These are phyloP conservation scores for Deroplatys truncata DNA, from an alignment of 2,888 invertebrate species.

Conservation along the genomic window DNA sequence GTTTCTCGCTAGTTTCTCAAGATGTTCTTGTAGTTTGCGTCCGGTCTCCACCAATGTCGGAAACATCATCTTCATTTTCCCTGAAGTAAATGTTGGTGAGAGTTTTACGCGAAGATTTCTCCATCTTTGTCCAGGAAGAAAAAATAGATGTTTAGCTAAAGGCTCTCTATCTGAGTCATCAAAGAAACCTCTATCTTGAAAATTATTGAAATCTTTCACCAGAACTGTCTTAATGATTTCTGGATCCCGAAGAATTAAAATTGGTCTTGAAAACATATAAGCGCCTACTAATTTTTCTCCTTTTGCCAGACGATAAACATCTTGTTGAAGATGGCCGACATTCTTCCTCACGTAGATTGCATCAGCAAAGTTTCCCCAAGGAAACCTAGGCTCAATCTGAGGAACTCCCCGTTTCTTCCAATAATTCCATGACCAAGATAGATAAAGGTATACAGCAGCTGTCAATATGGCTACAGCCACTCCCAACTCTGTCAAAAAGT, in stretches of 20 bases:
- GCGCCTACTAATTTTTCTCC: constrained; percentile 17
- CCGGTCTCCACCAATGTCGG: constrained; percentile 48
- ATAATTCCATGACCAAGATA: background rate
- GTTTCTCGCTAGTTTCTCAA: background rate
- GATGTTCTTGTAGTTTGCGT: constrained; percentile 45
- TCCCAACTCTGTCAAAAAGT: background rate
- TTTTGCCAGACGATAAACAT: constrained; percentile 49
- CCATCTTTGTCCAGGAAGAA: constrained; percentile 39
- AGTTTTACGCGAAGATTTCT: constrained; percentile 50
- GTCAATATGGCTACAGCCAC: background rate
- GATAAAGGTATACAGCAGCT: background rate
- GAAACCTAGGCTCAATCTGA: background rate
- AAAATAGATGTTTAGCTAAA: background rate
- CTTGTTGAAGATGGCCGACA: constrained; percentile 58
- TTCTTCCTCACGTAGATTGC: background rate
- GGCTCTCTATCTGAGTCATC: constrained; percentile 48
- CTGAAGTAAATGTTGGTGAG: constrained; percentile 53
- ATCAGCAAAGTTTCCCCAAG: background rate
- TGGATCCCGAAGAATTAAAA: constrained; percentile 59
- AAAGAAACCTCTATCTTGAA: constrained; percentile 62
- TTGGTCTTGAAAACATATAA: constrained; percentile 44
- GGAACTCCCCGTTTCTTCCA: background rate
- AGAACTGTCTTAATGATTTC: constrained; percentile 55
- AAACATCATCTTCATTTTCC: constrained; percentile 51
- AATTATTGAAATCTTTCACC: constrained; percentile 60